A percentile compares a stretch with the other conserved stretches of the same genome.
phyloP scores from a whole-genome alignment of 2,888 invertebrate genomes.

The Exephanes ischioxanthus region DNA sequence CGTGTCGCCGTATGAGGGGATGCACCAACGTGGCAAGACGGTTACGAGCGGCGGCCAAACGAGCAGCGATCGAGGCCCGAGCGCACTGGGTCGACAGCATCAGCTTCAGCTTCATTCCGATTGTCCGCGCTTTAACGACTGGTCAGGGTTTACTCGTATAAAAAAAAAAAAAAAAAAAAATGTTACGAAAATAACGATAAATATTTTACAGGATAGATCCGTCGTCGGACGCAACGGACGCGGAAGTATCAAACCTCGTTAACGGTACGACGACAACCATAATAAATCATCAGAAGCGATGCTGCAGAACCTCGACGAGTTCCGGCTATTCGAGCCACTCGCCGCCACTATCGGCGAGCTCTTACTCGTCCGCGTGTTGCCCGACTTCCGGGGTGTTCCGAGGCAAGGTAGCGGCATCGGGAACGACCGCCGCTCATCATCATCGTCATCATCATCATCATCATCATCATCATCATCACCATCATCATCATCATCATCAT shows the following conservation, averaged over 20 bases:
- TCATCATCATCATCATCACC: slow-evolving; percentile 22
- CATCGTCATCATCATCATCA: slow-evolving; percentile 16
- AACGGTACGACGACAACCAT: slow-evolving; percentile 68
- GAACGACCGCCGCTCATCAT: slow-evolving; percentile 19
- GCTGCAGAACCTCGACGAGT: slow-evolving; percentile 79
- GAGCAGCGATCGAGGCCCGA: slow-evolving; percentile 62
- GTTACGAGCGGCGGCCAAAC: slow-evolving; percentile 70
- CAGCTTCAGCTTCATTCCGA: slow-evolving; percentile 58
- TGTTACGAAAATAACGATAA: not conserved
- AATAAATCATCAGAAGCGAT: slow-evolving; percentile 74
- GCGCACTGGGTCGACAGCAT: slow-evolving; percentile 63
- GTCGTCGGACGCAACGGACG: slow-evolving; percentile 74
- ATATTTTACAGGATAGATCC: slow-evolving; percentile 77
- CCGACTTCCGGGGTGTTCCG: slow-evolving; percentile 57
- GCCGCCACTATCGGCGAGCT: slow-evolving; percentile 77
- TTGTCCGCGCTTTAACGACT: slow-evolving; percentile 67
- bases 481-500: slow-evolving; percentile 11
- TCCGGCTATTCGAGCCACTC: slow-evolving; percentile 81
- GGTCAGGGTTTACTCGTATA: slow-evolving; percentile 47
- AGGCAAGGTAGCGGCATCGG: slow-evolving; percentile 21
- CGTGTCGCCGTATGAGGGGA: slow-evolving; percentile 75
- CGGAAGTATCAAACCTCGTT: slow-evolving; percentile 76
- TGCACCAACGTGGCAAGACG: slow-evolving; percentile 77
- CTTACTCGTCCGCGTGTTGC: slow-evolving; percentile 75
- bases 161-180: not conserved